Evolutionary conservation across 2,888 invertebrate genomes (phyloP).

Genomic region (Heterodera filipjevi): DNA sequence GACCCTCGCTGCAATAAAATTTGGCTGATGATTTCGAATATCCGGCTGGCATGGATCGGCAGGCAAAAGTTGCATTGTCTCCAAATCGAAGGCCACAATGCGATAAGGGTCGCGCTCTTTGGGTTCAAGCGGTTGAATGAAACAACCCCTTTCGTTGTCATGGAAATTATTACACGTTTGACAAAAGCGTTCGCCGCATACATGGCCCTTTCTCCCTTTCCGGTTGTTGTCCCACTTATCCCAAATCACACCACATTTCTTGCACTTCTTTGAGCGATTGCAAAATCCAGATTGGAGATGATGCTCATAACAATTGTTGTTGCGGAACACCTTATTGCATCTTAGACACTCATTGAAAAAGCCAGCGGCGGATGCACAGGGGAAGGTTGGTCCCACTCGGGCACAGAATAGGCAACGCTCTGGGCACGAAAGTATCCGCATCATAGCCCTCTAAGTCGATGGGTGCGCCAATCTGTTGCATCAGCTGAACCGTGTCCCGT

Average conservation of each 20-base stretch:
- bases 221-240: background rate
- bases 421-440: background rate
- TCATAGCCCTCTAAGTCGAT: background rate
- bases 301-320: background rate
- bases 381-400: no score
- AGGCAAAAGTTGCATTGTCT: background rate
- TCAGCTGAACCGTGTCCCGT: background rate
- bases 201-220: slow-evolving; percentile 8
- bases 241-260: slow-evolving; percentile 5
- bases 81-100: slow-evolving; percentile 5
- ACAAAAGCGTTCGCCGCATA: background rate
- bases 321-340: background rate
- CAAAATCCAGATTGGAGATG: background rate
- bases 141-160: background rate
- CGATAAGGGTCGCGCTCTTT: background rate
- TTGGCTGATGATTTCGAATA: slow-evolving; percentile 14
- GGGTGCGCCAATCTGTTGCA: background rate
- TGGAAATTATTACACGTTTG: background rate
- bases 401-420: background rate
- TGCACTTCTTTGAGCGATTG: background rate
- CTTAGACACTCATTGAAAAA: no score
- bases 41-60: no score
- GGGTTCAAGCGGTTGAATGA: background rate
- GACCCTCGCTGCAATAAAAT: slow-evolving; percentile 23
- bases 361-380: no score